A percentile compares a stretch with the other conserved stretches of the same genome.
These are phyloP conservation scores for Drosophila obscura DNA, from an alignment of 1,140 invertebrate genomes.

Conservation along the genomic window DNA sequence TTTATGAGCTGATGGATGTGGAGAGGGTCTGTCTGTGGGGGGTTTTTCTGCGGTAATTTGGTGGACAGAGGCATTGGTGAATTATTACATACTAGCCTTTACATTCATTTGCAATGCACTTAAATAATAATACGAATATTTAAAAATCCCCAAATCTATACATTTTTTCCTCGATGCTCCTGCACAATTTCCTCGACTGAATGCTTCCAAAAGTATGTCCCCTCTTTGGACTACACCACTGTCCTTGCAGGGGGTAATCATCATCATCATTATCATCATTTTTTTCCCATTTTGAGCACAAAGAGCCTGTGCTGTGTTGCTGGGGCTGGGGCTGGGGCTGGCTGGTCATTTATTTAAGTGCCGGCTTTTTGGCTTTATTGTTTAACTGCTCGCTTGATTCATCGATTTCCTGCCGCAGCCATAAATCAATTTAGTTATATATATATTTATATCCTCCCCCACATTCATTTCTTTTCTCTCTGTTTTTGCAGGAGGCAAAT, in stretches of 20 bases:
- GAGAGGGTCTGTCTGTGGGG: not conserved
- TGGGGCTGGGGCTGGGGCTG: not conserved
- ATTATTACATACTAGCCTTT: too few relatives aligned
- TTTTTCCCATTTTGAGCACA: not conserved
- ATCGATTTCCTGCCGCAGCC: conserved; percentile 27
- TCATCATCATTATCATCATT: conserved; percentile 4
- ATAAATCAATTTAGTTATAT: conserved; percentile 53
- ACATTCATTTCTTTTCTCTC: conserved; percentile 3
- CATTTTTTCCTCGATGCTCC: too few relatives aligned
- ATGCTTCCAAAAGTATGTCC: too few relatives aligned
- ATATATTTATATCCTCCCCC: conserved; percentile 10
- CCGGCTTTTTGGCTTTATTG: conserved; percentile 21
- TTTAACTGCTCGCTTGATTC: conserved; percentile 49
- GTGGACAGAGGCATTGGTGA: too few relatives aligned
- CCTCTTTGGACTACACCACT: too few relatives aligned
- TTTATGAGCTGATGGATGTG: not conserved
- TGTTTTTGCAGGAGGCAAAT: conserved; percentile 36
- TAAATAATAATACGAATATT: too few relatives aligned
- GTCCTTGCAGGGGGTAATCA: too few relatives aligned
- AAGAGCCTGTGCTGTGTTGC: conserved; percentile 1
- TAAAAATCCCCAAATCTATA: too few relatives aligned
- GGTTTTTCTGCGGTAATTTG: not conserved
- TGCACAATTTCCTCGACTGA: too few relatives aligned
- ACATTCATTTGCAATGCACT: too few relatives aligned
- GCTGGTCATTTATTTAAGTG: conserved; percentile 37